Evolutionary conservation across 2,113 vertebrate species (phyloP).

Genomic region (Myrmophylax atrothorax): DNA sequence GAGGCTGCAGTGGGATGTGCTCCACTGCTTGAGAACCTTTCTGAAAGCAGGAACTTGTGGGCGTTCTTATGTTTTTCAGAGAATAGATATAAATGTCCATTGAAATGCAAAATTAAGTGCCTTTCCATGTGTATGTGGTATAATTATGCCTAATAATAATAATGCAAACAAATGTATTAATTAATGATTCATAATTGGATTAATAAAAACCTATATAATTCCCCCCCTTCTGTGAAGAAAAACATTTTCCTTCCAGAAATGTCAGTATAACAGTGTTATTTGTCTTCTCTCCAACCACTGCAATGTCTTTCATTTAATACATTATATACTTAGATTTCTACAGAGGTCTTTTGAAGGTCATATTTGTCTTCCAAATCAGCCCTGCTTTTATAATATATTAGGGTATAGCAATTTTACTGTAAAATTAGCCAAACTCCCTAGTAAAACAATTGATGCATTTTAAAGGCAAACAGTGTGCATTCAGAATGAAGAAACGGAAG

Average conservation of each 20-base stretch:
- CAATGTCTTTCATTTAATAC: not conserved
- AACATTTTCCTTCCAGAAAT: not conserved
- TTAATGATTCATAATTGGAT: not conserved
- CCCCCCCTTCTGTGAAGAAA: not conserved
- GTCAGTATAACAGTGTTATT: not conserved
- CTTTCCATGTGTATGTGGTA: not conserved
- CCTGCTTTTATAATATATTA: not conserved
- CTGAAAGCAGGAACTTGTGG: constrained; percentile 7
- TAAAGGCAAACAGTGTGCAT: not conserved
- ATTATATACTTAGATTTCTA: not conserved
- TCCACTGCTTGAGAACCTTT: not conserved
- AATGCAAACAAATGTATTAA: not conserved
- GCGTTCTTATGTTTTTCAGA: not conserved
- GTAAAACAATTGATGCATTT: not conserved
- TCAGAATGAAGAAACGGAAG: not conserved
- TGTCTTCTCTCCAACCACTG: not conserved
- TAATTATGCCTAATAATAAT: not conserved
- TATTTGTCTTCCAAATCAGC: not conserved
- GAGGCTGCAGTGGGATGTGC: not conserved
- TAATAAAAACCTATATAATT: not conserved
- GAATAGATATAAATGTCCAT: constrained; percentile 1
- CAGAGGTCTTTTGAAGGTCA: not conserved
- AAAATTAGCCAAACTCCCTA: not conserved
- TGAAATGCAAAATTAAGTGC: constrained; percentile 4
- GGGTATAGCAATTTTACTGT: not conserved